phyloP scores from a whole-genome alignment of 2,113 vertebrate genomes.

The Corythaixoides concolor region DNA sequence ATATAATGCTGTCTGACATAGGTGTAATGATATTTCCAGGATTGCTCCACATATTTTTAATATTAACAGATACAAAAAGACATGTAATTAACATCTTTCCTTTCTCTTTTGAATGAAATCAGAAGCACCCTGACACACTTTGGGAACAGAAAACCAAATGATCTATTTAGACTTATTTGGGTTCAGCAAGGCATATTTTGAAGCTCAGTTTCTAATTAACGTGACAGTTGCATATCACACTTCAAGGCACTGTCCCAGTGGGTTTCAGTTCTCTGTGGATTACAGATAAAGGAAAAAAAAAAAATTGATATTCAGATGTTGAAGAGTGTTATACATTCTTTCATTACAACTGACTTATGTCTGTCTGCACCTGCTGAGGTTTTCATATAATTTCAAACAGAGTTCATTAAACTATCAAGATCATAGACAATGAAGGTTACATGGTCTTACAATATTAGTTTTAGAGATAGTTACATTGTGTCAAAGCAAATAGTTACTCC shows the following conservation, averaged over 20 bases:
- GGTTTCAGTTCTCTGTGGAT: background rate
- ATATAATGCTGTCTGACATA: background rate
- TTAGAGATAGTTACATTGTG: background rate
- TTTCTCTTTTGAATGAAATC: background rate
- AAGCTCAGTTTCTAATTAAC: conserved; percentile 32
- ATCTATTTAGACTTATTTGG: conserved; percentile 2
- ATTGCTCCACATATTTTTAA: background rate
- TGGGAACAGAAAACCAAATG: background rate
- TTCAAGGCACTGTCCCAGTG: background rate
- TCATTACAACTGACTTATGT: background rate
- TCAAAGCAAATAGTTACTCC: background rate
- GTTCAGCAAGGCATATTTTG: background rate
- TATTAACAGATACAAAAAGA: background rate
- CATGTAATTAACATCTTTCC: background rate
- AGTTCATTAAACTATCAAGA: background rate
- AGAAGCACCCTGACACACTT: background rate
- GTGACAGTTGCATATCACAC: background rate
- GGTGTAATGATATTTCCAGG: background rate
- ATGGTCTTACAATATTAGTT: background rate
- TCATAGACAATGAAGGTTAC: background rate
- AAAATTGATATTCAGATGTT: background rate
- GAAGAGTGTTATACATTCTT: background rate
- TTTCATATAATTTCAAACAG: background rate
- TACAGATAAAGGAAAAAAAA: background rate
- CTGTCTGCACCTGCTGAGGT: background rate